phyloP scores from a whole-genome alignment of 2,113 vertebrate species.

The Podocnemis expansa region DNA sequence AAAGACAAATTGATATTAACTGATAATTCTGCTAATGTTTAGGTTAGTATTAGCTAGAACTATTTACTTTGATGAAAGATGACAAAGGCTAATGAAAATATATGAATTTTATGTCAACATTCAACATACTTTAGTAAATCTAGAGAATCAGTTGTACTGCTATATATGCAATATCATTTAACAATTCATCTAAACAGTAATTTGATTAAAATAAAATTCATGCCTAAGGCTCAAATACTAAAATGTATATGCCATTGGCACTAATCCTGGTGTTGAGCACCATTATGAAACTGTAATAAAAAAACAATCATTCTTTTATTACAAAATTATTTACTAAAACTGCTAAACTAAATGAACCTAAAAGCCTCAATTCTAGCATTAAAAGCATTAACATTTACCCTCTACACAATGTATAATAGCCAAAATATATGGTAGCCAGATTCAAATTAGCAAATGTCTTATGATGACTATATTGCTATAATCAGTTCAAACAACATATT shows the following conservation, averaged over 20 bases:
- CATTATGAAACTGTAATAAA: slow-evolving; percentile 29
- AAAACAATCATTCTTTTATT: slow-evolving; percentile 23
- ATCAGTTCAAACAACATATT: neutral
- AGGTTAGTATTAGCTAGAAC: neutral
- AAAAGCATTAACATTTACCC: neutral
- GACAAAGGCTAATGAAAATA: neutral
- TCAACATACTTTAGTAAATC: neutral
- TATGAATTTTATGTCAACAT: neutral
- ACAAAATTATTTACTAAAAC: slow-evolving; percentile 11
- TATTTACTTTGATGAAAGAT: neutral
- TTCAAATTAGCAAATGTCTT: neutral
- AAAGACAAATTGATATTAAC: neutral
- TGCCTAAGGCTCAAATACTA: slow-evolving; percentile 23
- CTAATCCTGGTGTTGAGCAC: slow-evolving; percentile 27
- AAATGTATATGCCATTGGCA: neutral
- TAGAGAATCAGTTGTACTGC: neutral
- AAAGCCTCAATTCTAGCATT: neutral
- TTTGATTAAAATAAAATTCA: slow-evolving; percentile 4
- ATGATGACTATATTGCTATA: neutral
- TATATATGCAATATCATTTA: slow-evolving; percentile 9
- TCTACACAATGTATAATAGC: neutral
- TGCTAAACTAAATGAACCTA: slow-evolving; percentile 33
- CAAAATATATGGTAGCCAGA: neutral
- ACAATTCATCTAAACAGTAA: slow-evolving; percentile 24
- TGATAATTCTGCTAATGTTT: neutral